Evolutionary conservation across 2,113 vertebrate genomes (phyloP).

Genomic region (Clarias macrocephalus): DNA sequence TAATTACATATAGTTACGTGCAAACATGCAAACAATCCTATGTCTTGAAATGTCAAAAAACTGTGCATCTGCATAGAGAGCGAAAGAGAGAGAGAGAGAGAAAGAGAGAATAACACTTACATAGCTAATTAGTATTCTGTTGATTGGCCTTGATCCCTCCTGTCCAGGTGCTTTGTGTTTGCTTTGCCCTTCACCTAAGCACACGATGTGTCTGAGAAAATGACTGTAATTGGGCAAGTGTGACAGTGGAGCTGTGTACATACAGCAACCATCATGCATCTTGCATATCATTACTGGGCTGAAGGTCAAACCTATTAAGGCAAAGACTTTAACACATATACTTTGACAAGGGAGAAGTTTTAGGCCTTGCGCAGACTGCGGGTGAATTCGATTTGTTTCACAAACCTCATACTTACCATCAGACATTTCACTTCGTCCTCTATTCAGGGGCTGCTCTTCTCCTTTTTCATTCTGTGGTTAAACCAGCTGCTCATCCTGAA

Average conservation of each 20-base stretch:
- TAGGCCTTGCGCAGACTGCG: neutral
- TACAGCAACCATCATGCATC: conserved; percentile 28
- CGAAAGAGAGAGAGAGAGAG: too few relatives aligned
- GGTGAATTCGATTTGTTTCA: too few relatives aligned
- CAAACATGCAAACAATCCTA: neutral
- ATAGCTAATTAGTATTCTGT: conserved; percentile 34
- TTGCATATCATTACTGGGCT: conserved; percentile 33
- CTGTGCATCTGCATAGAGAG: neutral
- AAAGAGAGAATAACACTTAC: too few relatives aligned
- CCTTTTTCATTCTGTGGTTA: too few relatives aligned
- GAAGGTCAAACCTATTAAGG: conserved; percentile 41
- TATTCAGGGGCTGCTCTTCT: too few relatives aligned
- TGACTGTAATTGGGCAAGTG: conserved; percentile 37
- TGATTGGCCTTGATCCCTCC: conserved; percentile 9
- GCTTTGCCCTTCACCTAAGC: conserved; percentile 31
- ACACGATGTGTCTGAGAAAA: conserved; percentile 29
- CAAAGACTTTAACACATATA: neutral
- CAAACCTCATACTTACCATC: too few relatives aligned
- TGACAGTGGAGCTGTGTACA: conserved; percentile 18
- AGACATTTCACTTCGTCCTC: too few relatives aligned
- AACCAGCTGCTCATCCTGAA: too few relatives aligned
- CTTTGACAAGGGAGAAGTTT: neutral
- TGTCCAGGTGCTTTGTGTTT: conserved; percentile 24
- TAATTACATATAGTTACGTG: neutral
- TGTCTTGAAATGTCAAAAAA: neutral